Evolutionary conservation across 2,797 vertebrate species (phyloP).

Genomic region (Geotrypetes seraphini): DNA sequence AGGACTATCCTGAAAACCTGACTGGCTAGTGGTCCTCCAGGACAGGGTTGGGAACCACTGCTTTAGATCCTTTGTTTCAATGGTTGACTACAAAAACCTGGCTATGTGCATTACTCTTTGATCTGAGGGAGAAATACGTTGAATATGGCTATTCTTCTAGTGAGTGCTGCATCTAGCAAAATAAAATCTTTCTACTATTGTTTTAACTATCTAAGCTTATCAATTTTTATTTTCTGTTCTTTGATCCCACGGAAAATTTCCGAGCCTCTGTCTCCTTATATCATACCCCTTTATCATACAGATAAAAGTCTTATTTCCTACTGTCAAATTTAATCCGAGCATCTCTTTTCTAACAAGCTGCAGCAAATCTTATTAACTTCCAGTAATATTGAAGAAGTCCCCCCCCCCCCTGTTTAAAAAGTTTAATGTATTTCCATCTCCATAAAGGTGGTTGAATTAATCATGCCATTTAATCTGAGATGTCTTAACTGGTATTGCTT

Average conservation of each 20-base stretch:
- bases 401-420: background rate
- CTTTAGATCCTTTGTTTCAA: too few species aligned
- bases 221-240: slow-evolving; percentile 7
- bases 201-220: too few species aligned
- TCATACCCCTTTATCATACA: slow-evolving; percentile 22
- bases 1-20: too few species aligned
- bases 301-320: slow-evolving; percentile 17
- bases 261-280: background rate
- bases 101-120: too few species aligned
- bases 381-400: slow-evolving; percentile 3
- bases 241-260: slow-evolving; percentile 23
- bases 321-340: slow-evolving; percentile 24
- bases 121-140: too few species aligned
- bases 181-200: too few species aligned
- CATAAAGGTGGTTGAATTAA: slow-evolving; percentile 13
- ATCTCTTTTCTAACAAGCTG: slow-evolving; percentile 20
- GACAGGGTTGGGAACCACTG: too few species aligned
- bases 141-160: too few species aligned
- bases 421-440: background rate
- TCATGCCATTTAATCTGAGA: slow-evolving; percentile 14
- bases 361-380: slow-evolving; percentile 20
- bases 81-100: too few species aligned
- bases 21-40: too few species aligned
- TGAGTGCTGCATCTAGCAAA: too few species aligned
- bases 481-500: background rate